phyloP scores from a whole-genome alignment of 1,140 invertebrate species.

The Ceratina japonica region DNA sequence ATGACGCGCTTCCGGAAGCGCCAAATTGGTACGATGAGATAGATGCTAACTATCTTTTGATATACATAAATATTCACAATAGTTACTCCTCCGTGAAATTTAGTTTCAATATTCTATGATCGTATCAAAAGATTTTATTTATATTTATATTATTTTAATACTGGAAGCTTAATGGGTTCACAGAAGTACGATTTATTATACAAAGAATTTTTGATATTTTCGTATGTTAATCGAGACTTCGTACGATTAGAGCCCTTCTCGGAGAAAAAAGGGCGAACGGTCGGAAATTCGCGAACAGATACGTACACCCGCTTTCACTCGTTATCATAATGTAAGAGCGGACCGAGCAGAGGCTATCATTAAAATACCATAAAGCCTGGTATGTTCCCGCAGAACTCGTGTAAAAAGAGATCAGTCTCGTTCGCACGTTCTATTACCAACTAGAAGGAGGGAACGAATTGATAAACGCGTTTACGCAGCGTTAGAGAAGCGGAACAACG shows the following conservation, averaged over 20 bases:
- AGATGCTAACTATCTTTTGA: slow-evolving; percentile 62
- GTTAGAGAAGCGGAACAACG: neutral
- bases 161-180: too few species aligned
- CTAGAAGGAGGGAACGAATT: slow-evolving; percentile 4
- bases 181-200: neutral
- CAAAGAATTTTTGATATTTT: neutral
- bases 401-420: slow-evolving; percentile 39
- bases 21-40: slow-evolving; percentile 67
- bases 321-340: slow-evolving; percentile 52
- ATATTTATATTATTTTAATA: too few species aligned
- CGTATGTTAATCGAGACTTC: slow-evolving; percentile 3
- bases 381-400: slow-evolving; percentile 15
- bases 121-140: neutral
- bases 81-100: slow-evolving; percentile 32
- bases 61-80: slow-evolving; percentile 60
- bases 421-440: slow-evolving; percentile 44
- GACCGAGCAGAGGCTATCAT: slow-evolving; percentile 39
- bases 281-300: slow-evolving; percentile 33
- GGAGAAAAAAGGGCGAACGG: neutral
- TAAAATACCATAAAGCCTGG: slow-evolving; percentile 54
- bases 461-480: neutral
- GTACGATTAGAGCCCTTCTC: neutral
- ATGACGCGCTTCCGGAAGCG: slow-evolving; percentile 65
- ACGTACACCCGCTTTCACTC: slow-evolving; percentile 30
- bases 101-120: neutral